Evolutionary conservation across 2,113 vertebrate species (phyloP), one percentile per base, ranked within the genome.

Genomic region (Brevimyrus niger): DNA sequence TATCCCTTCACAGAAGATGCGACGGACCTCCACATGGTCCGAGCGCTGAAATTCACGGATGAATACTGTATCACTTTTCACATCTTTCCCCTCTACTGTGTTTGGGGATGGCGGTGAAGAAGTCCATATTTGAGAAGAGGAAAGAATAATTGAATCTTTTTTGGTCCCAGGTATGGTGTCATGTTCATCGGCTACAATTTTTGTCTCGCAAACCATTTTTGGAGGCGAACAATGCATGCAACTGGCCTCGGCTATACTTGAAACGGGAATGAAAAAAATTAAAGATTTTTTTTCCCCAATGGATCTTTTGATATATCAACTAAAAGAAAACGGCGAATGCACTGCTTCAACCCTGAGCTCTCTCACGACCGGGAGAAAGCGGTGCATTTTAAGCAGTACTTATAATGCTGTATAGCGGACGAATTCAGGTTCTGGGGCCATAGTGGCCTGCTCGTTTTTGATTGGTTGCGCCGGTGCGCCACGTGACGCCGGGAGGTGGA

Each of bases 141-240:
- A 96, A 90, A 95, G 94, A 90, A 96, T 96, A 87, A 97, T 94
- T 84, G 97, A 95, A 93, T 98, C 98, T 95, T 97, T 97, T 94
- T 97, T 96, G 94, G 94, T 95, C 95, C 96, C 97, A 55, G 97
- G 95, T 95, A 98, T 96, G 95, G 97, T 95, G 91, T 96, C 97
- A 93, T 96, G 97, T 91, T 98, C 97, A 90, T 98, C 97, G 91
- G 97, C 97, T 96, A 98, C 97, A 91, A 99, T 98, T 97, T 98
- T 97, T 94, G 97, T 98, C 97, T 99, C 97, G 96, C 98, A 99
- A 96, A 98, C 98, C 98, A 99, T 99, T 96, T 97, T 97, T 93
- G 97, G 97, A 97, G 98, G 96, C 96, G 97, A 95, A 96, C 95
- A 98, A 97, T 97, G 96, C 98, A 99, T 99, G 97, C 98, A 98